Evolutionary conservation across 2,888 invertebrate genomes (phyloP).

Genomic region (Caenorhabditis virilis): DNA sequence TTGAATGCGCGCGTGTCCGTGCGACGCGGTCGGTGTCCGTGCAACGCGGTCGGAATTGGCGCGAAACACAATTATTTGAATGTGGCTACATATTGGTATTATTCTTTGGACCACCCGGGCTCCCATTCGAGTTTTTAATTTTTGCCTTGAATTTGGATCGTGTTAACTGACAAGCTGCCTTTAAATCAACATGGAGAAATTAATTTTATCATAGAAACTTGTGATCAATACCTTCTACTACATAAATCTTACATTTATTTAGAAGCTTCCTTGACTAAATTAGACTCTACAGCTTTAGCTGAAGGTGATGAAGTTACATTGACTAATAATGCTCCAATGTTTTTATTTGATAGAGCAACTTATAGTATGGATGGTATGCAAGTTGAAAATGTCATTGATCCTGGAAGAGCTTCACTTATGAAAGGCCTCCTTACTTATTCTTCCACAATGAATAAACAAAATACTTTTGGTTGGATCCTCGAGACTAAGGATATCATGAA

Average conservation of each 20-base stretch:
- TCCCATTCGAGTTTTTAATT: too few relatives aligned
- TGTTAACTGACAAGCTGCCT: too few relatives aligned
- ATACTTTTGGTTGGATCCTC: slow-evolving; percentile 52
- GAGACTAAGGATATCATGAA: slow-evolving; percentile 40
- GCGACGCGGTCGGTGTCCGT: too few relatives aligned
- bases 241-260: slow-evolving; percentile 28
- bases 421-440: slow-evolving; percentile 45
- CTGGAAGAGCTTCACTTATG: slow-evolving; percentile 48
- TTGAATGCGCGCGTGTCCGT: too few relatives aligned
- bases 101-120: too few relatives aligned
- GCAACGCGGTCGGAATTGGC: too few relatives aligned
- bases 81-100: too few relatives aligned
- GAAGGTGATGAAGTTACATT: slow-evolving; percentile 36
- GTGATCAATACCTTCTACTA: slow-evolving; percentile 21
- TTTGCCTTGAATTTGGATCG: too few relatives aligned
- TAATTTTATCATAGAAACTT: slow-evolving; percentile 36
- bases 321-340: slow-evolving; percentile 48
- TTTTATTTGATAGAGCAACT: slow-evolving; percentile 48
- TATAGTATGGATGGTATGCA: slow-evolving; percentile 42
- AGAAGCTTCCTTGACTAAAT: slow-evolving; percentile 36
- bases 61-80: too few relatives aligned
- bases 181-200: slow-evolving; percentile 19
- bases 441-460: slow-evolving; percentile 52
- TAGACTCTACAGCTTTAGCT: slow-evolving; percentile 23
- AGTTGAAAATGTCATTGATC: slow-evolving; percentile 36